Conservation (phyloP, 92 coral and sea anemone genomes). For the Micromussa lordhowensis region DNA sequence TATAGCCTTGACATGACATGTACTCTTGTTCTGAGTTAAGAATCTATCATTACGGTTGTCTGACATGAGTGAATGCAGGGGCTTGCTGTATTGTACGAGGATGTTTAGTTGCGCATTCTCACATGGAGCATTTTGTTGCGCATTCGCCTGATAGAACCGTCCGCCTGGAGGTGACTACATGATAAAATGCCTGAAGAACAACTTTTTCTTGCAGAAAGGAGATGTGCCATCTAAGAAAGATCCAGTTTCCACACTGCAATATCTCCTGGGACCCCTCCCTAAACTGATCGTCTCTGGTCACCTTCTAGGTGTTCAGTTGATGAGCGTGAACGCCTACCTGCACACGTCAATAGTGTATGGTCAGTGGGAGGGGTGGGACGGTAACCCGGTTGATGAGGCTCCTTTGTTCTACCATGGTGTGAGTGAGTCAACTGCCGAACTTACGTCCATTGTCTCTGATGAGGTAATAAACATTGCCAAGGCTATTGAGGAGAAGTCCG, state of each 20-base stretch:
- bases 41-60: too few species aligned
- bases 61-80: not conserved
- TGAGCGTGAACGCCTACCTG: constrained; percentile 62
- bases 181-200: not conserved
- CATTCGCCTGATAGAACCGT: too few species aligned
- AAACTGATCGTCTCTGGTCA: constrained; percentile 57
- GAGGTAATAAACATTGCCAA: constrained; percentile 46
- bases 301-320: constrained; percentile 58
- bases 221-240: constrained; percentile 56
- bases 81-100: not conserved
- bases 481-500: constrained; percentile 33
- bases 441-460: constrained; percentile 50
- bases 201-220: constrained; percentile 12
- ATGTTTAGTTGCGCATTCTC: not conserved
- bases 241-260: constrained; percentile 54
- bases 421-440: constrained; percentile 46
- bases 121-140: not conserved
- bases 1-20: not conserved
- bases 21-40: too few species aligned
- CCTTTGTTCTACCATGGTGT: constrained; percentile 70
- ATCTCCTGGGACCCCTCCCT: constrained; percentile 63
- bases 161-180: not conserved
- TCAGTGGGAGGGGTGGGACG: constrained; percentile 79
- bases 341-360: constrained; percentile 71
- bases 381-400: constrained; percentile 60